phyloP scores from a whole-genome alignment of 2,888 invertebrate species.

The Epistrophe eligans region DNA sequence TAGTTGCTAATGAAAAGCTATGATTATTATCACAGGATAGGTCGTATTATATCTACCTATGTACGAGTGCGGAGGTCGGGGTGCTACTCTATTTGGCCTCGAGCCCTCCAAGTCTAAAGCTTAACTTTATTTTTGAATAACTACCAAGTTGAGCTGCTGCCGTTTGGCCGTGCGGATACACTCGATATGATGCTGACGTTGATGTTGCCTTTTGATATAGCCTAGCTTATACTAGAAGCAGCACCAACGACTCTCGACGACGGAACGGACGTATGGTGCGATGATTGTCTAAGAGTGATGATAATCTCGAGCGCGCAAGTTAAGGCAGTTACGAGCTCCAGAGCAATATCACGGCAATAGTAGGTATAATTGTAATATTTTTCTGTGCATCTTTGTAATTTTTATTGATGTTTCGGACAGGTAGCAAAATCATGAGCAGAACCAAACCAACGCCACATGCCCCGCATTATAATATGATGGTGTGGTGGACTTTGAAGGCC shows the following conservation, averaged over 20 bases:
- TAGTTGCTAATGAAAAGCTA: constrained; percentile 75
- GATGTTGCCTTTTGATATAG: constrained; percentile 20
- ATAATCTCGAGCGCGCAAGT: constrained; percentile 74
- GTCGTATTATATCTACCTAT: no score
- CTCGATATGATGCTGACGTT: neutral
- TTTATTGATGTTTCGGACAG: constrained; percentile 73
- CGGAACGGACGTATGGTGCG: constrained; percentile 63
- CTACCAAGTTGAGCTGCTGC: constrained; percentile 27
- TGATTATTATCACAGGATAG: constrained; percentile 70
- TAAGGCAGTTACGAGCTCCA: constrained; percentile 51
- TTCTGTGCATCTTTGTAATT: constrained; percentile 67
- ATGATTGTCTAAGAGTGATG: constrained; percentile 73
- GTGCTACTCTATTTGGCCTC: constrained; percentile 19
- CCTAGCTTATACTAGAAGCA: no score
- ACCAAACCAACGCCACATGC: constrained; percentile 19
- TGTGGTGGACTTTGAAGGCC: constrained; percentile 15
- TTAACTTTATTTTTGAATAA: constrained; percentile 52
- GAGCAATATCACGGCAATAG: constrained; percentile 42
- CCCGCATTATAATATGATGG: neutral
- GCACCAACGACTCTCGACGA: neutral
- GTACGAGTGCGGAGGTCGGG: constrained; percentile 3
- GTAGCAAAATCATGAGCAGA: constrained; percentile 39
- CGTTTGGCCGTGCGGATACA: neutral
- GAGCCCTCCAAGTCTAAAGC: constrained; percentile 52
- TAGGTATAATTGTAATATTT: constrained; percentile 70